Evolutionary conservation across 1,140 invertebrate species (phyloP), one percentile per base, ranked within the genome.

Genomic region (Babylonia areolata): DNA sequence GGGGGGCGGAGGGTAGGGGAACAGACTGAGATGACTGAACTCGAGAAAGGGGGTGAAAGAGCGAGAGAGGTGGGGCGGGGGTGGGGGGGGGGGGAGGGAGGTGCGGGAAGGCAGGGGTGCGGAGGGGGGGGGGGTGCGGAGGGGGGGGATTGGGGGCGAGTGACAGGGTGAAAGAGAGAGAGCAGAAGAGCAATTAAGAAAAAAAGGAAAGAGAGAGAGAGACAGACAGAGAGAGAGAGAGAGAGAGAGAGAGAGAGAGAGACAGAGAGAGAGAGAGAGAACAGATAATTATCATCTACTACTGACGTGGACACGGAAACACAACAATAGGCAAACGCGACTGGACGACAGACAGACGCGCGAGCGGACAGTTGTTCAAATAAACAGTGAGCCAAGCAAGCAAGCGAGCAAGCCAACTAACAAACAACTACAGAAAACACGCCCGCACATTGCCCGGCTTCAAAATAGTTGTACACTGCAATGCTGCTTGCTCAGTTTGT

Each of bases 171-270:
- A 64, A 23, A 11, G 6, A 2, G 58, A 64, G 58, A 64, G 58
- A 64, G 46, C 20, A 33, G 17, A 17, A 35, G 35, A 84, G 35
- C 6, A 84, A 33, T 71, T 51, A 71, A 17, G 17, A 39, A 17
- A 33, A 37, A 15, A 15, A 28, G 58, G 31, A 17, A 15, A 37
- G 58, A 69, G 54, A 69, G 54, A 54, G 82, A 84, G 82, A 37
- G 35, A 71, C 33, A 37, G 42, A 71, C 28, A 71, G 51, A 71
- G 82, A 46, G 51, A 71, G 82, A 84, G 54, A 84, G 82, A 71
- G 58, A 71, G 46, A 71, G 46, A 71, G 35, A 71, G 82, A 71
- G 51, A 84, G 37, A 84, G 31, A 39, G 82, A 46, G 37, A 46
- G 82, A 64, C 11, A 58, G 58, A 37, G 42, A 78, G 75, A 78